Evolutionary conservation across 2,113 vertebrate genomes (phyloP).

Genomic region (Semnopithecus entellus): DNA sequence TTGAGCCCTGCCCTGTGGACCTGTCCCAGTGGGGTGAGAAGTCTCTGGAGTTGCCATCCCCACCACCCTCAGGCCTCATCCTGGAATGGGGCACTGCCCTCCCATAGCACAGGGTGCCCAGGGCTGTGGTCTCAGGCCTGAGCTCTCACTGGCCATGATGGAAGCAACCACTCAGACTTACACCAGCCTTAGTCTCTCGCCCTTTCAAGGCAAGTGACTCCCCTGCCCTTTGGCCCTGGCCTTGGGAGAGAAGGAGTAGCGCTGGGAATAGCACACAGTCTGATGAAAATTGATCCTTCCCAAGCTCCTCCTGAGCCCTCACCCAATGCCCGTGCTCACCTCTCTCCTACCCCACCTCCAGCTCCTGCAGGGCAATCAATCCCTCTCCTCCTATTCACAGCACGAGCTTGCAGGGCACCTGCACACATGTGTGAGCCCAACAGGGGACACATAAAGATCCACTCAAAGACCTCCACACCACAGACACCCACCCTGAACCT

Average conservation of each 20-base stretch:
- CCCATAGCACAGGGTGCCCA: background rate
- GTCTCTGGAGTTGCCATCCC: background rate
- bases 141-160: background rate
- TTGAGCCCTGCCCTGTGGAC: background rate
- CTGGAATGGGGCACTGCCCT: background rate
- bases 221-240: background rate
- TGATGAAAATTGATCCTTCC: background rate
- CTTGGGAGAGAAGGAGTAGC: background rate
- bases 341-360: background rate
- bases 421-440: background rate
- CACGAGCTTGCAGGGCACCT: background rate
- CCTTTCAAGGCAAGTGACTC: background rate
- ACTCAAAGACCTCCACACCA: background rate
- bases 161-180: background rate
- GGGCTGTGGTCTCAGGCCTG: background rate
- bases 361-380: background rate
- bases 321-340: background rate
- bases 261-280: background rate
- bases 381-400: background rate
- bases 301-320: background rate
- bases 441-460: rapidly evolving
- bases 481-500: background rate
- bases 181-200: background rate
- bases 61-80: background rate
- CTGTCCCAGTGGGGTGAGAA: background rate